Percentiles rank a stretch among this genome's conserved stretches.
Evolutionary conservation across 2,888 invertebrate species (phyloP).

Genomic region (Chloroclysta siterata): DNA sequence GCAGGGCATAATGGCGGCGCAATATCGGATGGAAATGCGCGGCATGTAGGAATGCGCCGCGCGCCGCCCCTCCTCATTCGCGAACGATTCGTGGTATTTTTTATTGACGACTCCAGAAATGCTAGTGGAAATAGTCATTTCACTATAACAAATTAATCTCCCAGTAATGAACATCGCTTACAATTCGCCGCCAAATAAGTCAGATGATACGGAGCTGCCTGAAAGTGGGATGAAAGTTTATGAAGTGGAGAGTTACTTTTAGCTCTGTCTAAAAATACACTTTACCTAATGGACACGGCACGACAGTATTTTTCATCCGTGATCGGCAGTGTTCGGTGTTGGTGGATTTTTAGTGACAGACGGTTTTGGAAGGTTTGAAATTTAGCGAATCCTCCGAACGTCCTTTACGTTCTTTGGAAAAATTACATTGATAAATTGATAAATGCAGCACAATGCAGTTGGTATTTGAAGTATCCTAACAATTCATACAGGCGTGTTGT

Average conservation of each 20-base stretch:
- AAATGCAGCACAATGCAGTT: not conserved
- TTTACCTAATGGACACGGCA: constrained; percentile 74
- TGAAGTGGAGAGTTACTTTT: constrained; percentile 48
- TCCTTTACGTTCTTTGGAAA: constrained; percentile 27
- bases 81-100: constrained; percentile 83
- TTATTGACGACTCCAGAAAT: constrained; percentile 82
- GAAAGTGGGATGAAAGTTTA: constrained; percentile 52
- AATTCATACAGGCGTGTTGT: constrained; percentile 22
- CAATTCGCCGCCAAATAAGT: constrained; percentile 29
- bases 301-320: constrained; percentile 72
- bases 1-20: constrained; percentile 84
- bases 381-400: constrained; percentile 46
- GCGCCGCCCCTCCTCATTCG: constrained; percentile 79
- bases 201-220: constrained; percentile 22
- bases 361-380: constrained; percentile 69
- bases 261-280: constrained; percentile 68
- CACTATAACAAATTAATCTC: constrained; percentile 49
- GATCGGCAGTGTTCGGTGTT: constrained; percentile 59
- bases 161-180: constrained; percentile 40
- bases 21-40: constrained; percentile 85
- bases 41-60: constrained; percentile 85
- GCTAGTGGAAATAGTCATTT: constrained; percentile 68
- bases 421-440: constrained; percentile 16
- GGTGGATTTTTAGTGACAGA: constrained; percentile 70
- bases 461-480: constrained; percentile 20